Evolutionary conservation across 2,888 invertebrate genomes (phyloP).

Genomic region (Tenthredo amoena): DNA sequence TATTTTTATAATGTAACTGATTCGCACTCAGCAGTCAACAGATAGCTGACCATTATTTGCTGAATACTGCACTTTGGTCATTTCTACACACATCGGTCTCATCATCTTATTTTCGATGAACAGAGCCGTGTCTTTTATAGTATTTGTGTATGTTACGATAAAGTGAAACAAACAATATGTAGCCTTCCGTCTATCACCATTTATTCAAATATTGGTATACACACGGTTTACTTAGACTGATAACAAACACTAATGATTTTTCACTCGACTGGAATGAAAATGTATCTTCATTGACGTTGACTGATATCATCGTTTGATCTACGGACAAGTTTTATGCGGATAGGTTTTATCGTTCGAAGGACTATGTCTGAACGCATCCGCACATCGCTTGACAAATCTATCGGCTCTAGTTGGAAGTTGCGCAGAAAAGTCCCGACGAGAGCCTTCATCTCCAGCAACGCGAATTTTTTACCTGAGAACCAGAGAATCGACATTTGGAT

Average conservation of each 20-base stretch:
- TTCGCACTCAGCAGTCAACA: too few relatives aligned
- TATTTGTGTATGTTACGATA: neutral
- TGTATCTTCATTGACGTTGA: neutral
- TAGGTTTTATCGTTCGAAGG: conserved; percentile 61
- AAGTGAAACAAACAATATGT: neutral
- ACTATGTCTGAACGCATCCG: conserved; percentile 62
- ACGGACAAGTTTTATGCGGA: conserved; percentile 59
- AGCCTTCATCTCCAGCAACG: conserved; percentile 69
- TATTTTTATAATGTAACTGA: too few relatives aligned
- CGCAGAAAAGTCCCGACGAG: conserved; percentile 62
- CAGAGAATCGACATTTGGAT: neutral
- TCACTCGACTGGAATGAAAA: neutral
- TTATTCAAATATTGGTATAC: neutral
- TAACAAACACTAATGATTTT: neutral
- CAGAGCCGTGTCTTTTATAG: too few relatives aligned
- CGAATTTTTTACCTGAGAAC: conserved; percentile 66
- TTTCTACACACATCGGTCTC: too few relatives aligned
- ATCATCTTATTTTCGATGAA: too few relatives aligned
- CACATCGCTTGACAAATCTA: conserved; percentile 65
- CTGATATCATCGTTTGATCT: neutral
- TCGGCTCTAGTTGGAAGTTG: conserved; percentile 68
- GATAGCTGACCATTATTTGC: too few relatives aligned
- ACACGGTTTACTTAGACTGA: neutral
- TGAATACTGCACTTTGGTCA: too few relatives aligned
- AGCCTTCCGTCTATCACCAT: neutral